Percentiles rank a stretch among this genome's conserved stretches.
Evolutionary conservation across 2,113 vertebrate species (phyloP).

Genomic region (Alectura lathami): DNA sequence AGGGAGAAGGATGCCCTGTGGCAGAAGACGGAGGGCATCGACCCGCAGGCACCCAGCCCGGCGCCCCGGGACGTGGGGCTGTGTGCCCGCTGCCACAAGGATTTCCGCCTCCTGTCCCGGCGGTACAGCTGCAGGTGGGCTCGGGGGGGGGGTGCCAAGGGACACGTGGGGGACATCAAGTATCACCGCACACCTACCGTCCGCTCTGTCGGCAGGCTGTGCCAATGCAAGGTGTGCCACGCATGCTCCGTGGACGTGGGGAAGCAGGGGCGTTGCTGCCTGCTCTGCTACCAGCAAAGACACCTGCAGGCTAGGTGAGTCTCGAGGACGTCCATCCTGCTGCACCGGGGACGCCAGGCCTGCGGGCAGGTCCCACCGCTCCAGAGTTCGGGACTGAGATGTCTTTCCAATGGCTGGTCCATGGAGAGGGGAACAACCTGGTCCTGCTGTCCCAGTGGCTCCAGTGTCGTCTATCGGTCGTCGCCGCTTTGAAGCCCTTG

Average conservation of each 20-base stretch:
- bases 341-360: rapidly evolving
- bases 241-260: slow-evolving; percentile 68
- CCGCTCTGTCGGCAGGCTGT: slow-evolving; percentile 46
- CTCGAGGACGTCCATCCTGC: rapidly evolving
- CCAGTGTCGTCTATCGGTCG: rapidly evolving
- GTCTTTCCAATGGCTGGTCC: background rate
- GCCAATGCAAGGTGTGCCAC: slow-evolving; percentile 71
- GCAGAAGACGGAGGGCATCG: slow-evolving; percentile 74
- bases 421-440: background rate
- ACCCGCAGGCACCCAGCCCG: background rate
- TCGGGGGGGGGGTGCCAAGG: background rate
- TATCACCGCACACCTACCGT: background rate
- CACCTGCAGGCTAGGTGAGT: slow-evolving; percentile 27
- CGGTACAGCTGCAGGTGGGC: slow-evolving; percentile 77
- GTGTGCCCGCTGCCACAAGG: slow-evolving; percentile 66
- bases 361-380: background rate
- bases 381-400: background rate
- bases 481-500: background rate
- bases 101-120: slow-evolving; percentile 72
- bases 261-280: slow-evolving; percentile 65
- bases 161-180: background rate
- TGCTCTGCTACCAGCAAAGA: slow-evolving; percentile 66
- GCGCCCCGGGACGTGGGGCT: background rate
- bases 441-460: background rate
- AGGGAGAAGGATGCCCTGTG: slow-evolving; percentile 79